These are phyloP conservation scores for Heteromormyrus szaboi DNA, from an alignment of 2,797 vertebrate species.

Conservation along the genomic window DNA sequence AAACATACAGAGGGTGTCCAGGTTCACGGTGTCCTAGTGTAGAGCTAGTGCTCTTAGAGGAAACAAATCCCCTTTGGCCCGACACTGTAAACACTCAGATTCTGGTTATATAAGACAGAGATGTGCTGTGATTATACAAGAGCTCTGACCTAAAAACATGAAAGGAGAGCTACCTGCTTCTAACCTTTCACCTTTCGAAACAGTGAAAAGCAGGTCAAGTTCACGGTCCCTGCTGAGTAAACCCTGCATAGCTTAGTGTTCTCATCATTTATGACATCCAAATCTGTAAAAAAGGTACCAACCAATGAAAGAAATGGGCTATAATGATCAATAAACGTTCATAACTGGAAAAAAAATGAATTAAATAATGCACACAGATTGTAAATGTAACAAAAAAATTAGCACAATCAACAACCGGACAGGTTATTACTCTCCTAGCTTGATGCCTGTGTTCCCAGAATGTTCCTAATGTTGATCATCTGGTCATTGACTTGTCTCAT, in stretches of 20 bases:
- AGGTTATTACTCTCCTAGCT: neutral
- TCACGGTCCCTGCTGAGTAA: neutral
- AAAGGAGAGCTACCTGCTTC: neutral
- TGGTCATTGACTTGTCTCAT: neutral
- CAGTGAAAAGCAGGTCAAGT: neutral
- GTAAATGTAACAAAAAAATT: neutral
- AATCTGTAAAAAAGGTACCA: neutral
- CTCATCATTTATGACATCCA: neutral
- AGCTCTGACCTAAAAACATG: neutral
- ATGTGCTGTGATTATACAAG: neutral
- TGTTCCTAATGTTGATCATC: neutral
- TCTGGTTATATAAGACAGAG: conserved; percentile 1
- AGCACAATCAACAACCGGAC: neutral
- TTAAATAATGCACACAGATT: neutral
- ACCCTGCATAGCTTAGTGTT: neutral
- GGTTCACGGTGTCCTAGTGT: neutral
- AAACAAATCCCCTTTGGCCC: neutral
- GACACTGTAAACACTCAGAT: neutral
- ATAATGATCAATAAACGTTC: neutral
- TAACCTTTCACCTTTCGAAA: neutral
- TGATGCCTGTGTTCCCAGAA: neutral
- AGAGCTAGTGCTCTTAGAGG: neutral
- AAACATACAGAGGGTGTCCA: neutral
- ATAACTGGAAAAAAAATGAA: neutral
- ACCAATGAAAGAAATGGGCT: neutral